phyloP scores from a whole-genome alignment of 2,113 vertebrate species.

The Laterallus jamaicensis region DNA sequence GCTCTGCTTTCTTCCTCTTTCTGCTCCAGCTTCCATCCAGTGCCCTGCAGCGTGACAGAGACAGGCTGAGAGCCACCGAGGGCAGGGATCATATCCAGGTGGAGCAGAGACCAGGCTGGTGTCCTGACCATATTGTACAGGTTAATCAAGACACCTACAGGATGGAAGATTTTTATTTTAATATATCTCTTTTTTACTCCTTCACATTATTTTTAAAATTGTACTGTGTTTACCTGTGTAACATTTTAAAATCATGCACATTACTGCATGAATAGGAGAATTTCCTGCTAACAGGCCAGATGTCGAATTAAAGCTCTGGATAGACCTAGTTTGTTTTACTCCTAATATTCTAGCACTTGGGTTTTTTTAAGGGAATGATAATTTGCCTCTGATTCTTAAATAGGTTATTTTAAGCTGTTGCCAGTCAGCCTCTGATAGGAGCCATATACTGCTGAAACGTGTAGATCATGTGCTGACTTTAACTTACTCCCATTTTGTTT shows the following conservation, averaged over 20 bases:
- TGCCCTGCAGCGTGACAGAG: not conserved
- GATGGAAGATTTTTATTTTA: not conserved
- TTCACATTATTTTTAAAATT: not conserved
- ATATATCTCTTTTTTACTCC: not conserved
- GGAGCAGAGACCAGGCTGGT: not conserved
- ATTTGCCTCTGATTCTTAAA: not conserved
- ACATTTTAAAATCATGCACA: not conserved
- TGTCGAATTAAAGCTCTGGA: not conserved
- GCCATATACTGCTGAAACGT: not conserved
- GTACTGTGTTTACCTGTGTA: not conserved
- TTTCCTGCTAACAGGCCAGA: not conserved
- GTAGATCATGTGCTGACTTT: not conserved
- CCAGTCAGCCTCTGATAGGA: not conserved
- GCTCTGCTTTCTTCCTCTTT: not conserved
- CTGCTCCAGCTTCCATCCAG: not conserved
- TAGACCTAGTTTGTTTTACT: not conserved
- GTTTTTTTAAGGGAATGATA: not conserved
- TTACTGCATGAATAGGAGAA: not conserved
- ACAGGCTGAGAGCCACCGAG: not conserved
- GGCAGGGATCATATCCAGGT: not conserved
- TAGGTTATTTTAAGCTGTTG: not conserved
- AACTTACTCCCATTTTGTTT: not conserved
- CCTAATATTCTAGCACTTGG: not conserved
- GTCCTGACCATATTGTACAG: not conserved
- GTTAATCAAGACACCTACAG: not conserved